Conservation (phyloP, 2,113 vertebrate genomes). For the Salvelinus fontinalis region DNA sequence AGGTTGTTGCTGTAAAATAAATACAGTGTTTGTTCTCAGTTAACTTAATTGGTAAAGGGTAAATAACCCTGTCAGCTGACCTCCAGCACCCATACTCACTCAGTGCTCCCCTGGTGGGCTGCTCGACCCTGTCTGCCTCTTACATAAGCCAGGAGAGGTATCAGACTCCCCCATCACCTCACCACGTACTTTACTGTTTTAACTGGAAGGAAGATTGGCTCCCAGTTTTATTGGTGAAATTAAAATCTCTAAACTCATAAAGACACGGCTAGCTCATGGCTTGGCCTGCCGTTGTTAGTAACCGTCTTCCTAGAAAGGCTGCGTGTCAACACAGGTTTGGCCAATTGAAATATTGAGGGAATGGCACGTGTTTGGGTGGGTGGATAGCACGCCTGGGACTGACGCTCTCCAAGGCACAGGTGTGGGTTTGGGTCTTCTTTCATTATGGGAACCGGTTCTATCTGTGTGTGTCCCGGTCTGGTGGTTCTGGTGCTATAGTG, state of each 20-base stretch:
- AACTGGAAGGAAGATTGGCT: slow-evolving; percentile 39
- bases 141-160: slow-evolving; percentile 51
- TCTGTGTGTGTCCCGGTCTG: not conserved
- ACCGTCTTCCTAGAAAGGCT: slow-evolving; percentile 38
- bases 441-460: not conserved
- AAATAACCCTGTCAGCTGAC: slow-evolving; percentile 25
- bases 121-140: not conserved
- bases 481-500: not conserved
- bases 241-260: slow-evolving; percentile 31
- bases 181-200: slow-evolving; percentile 28
- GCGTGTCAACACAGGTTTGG: slow-evolving; percentile 9
- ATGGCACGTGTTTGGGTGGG: not conserved
- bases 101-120: not conserved
- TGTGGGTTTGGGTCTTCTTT: not conserved
- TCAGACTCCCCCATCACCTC: slow-evolving; percentile 1
- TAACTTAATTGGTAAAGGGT: not conserved
- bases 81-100: not conserved
- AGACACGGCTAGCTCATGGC: slow-evolving; percentile 15
- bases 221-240: slow-evolving; percentile 22
- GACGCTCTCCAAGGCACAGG: not conserved
- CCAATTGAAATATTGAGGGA: slow-evolving; percentile 39
- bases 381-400: not conserved
- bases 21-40: too few relatives aligned
- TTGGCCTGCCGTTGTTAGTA: slow-evolving; percentile 11
- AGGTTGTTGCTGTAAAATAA: too few relatives aligned